phyloP scores from a whole-genome alignment of 2,888 invertebrate species.

The Idaea biselata region DNA sequence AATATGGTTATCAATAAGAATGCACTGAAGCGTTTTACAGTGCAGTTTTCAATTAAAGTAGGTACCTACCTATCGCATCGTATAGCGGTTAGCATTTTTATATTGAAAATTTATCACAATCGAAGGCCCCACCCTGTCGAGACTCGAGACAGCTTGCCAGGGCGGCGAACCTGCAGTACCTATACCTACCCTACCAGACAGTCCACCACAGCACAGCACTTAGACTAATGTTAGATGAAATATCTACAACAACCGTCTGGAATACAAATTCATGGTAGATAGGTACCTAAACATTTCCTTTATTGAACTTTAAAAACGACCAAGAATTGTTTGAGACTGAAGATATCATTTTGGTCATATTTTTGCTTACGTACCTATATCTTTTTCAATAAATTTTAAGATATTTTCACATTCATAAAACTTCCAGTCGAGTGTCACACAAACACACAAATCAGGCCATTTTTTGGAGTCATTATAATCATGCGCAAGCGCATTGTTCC shows the following conservation, averaged over 20 bases:
- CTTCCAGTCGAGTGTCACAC: too few species aligned
- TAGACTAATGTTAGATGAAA: slow-evolving; percentile 16
- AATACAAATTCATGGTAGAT: slow-evolving; percentile 13
- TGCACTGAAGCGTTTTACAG: too few species aligned
- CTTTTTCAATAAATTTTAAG: too few species aligned
- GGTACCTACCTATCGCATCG: too few species aligned
- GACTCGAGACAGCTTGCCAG: slow-evolving; percentile 8
- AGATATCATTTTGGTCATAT: too few species aligned
- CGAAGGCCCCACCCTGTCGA: slow-evolving; percentile 12
- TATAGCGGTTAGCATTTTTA: background rate
- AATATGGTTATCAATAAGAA: background rate
- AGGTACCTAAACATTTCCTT: slow-evolving; percentile 3
- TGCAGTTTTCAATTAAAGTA: too few species aligned
- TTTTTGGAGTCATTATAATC: background rate
- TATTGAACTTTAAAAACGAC: background rate
- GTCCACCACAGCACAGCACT: slow-evolving; percentile 11
- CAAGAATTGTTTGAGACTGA: background rate
- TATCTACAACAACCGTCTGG: slow-evolving; percentile 17
- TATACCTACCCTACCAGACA: slow-evolving; percentile 20
- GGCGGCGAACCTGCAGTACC: slow-evolving; percentile 23
- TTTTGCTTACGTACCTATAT: too few species aligned
- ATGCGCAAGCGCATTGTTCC: background rate
- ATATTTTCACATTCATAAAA: too few species aligned
- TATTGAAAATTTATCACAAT: slow-evolving; percentile 9
- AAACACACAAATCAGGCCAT: too few species aligned